Percentiles rank a stretch among this genome's conserved stretches.
Evolutionary conservation across 2,888 invertebrate genomes (phyloP).

Genomic region (Drosophila diplacantha): DNA sequence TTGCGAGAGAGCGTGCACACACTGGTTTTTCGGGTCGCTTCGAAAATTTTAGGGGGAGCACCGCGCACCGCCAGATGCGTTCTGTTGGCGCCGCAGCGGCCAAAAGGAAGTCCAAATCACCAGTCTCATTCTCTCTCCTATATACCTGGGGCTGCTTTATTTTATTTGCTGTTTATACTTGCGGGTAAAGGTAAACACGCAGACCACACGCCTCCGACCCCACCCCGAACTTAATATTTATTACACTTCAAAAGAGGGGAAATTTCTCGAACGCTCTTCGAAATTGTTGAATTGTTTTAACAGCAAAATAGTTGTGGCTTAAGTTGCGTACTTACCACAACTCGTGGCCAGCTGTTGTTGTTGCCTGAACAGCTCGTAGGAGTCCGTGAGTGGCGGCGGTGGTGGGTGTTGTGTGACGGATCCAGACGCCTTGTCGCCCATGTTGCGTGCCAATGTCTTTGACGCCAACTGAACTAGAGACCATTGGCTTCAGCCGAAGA

Average conservation of each 20-base stretch:
- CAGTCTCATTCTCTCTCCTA: conserved; percentile 31
- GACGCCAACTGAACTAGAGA: conserved; percentile 47
- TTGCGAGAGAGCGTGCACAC: conserved; percentile 17
- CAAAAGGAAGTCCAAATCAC: conserved; percentile 39
- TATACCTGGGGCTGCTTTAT: conserved; percentile 18
- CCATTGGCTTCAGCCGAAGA: conserved; percentile 13
- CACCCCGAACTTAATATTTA: conserved; percentile 43
- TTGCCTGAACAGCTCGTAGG: conserved; percentile 20
- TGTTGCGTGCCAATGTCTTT: conserved; percentile 51
- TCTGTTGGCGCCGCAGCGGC: conserved; percentile 34
- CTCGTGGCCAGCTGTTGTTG: conserved; percentile 45
- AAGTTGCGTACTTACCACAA: conserved; percentile 61
- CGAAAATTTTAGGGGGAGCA: conserved; percentile 34
- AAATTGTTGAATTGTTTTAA: conserved; percentile 56
- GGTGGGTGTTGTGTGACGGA: conserved; percentile 15
- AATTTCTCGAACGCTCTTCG: conserved; percentile 50
- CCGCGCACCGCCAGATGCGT: conserved; percentile 34
- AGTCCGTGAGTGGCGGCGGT: conserved; percentile 12
- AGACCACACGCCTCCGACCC: conserved; percentile 17
- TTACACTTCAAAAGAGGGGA: conserved; percentile 59
- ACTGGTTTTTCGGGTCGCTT: conserved; percentile 32
- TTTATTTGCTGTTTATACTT: conserved; percentile 45
- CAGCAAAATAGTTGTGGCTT: conserved; percentile 54
- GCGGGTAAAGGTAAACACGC: conserved; percentile 68
- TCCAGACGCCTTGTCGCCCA: conserved; percentile 64